Conservation (phyloP, 2,797 vertebrate genomes). For the Tragelaphus eurycerus region DNA sequence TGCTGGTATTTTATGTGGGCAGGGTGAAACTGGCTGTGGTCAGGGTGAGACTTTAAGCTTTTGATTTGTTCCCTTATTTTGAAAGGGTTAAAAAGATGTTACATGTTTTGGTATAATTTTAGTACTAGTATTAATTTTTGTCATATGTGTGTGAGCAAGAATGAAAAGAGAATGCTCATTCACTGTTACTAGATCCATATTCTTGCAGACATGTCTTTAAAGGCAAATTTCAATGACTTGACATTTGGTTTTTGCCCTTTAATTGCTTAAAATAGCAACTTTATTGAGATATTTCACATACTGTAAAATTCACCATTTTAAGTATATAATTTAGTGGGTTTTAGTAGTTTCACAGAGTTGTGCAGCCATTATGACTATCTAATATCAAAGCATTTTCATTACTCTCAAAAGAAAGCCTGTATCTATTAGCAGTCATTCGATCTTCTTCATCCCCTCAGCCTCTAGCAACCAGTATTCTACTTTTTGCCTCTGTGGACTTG, state of each 20-base stretch:
- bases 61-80: conserved; percentile 75
- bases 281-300: neutral
- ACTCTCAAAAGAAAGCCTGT: neutral
- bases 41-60: conserved; percentile 74
- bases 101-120: conserved; percentile 66
- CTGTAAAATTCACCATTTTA: neutral
- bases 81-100: conserved; percentile 71
- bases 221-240: neutral
- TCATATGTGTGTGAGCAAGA: neutral
- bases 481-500: neutral
- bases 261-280: neutral
- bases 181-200: neutral
- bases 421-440: neutral
- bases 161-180: conserved; percentile 36
- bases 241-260: neutral
- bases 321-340: neutral
- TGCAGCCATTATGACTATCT: neutral
- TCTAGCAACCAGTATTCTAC: neutral
- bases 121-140: conserved; percentile 63
- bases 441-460: accelerated
- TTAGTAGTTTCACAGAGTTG: neutral
- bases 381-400: neutral
- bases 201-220: neutral
- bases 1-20: conserved; percentile 76
- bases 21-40: conserved; percentile 77